Base-by-base conservation (phyloP, 2,888 invertebrate genomes). In the Gandaritis pyraliata region DNA sequence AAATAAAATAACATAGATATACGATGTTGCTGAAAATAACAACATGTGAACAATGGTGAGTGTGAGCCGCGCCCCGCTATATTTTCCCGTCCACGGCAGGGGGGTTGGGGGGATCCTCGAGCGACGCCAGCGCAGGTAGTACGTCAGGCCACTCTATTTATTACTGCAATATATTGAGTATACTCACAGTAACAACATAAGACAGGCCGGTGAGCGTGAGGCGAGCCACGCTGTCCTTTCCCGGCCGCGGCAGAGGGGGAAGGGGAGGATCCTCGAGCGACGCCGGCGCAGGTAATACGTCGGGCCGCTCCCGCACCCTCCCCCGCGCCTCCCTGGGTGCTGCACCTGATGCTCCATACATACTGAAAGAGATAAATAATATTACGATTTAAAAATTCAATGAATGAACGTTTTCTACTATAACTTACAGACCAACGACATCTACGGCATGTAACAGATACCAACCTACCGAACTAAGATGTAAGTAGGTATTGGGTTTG, bases 191-290 rank as follows among this genome's bases (percentile, higher is more conserved):
- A 75, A 96, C 95, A 82, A 96, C 95, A 86, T 95, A 96, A 76
- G 96, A 95, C 58, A 97, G 90, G 65, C 96, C 96, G 73, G 95
- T 95, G 85, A 96, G 94, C 23, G 97, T 96, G 94, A 97, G 96
- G 77, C 95, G 93, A 43, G 96, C 95, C 36, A 97, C 97, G 65
- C 97, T 96, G 77, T 97, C 96, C 92, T 96, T 96, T 80, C 95
- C 94, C 41, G 80, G 88, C 67, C 77, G 92, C 79, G 78, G 89
- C 75, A 77, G 83, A 76, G 76, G 84, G 73, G 76, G 90, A 75
- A 67, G 29, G 50, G 80, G 71, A 76, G 84, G 81, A 66, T 80
- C 85, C 66, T 85, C 86, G 68, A 83, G 82, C 85, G 87, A 76
- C 82, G 87, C 85, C 78, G 89, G 89, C 85, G 87, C 85, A 18